Conservation (phyloP, 1,140 invertebrate species). For the Sycophila sp. region DNA sequence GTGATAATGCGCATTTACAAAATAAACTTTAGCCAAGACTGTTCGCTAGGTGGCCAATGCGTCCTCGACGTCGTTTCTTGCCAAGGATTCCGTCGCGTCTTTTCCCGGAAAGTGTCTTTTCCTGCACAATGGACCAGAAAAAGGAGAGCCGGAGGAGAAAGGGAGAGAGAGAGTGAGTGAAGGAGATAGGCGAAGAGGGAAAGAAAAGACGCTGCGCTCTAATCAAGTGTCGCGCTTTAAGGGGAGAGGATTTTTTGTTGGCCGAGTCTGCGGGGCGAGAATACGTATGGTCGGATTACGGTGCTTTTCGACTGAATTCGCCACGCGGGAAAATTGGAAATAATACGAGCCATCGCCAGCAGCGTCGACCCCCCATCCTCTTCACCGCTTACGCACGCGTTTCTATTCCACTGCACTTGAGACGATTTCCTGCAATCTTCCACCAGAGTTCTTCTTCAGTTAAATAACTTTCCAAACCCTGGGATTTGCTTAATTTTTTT, state of each 20-base stretch:
- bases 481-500: too few relatives aligned
- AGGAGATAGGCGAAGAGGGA: neutral
- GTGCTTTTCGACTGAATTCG: slow-evolving; percentile 19
- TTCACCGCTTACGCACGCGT: too few relatives aligned
- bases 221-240: slow-evolving; percentile 39
- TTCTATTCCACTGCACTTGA: slow-evolving; percentile 24
- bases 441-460: too few relatives aligned
- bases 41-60: too few relatives aligned
- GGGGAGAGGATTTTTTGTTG: too few relatives aligned
- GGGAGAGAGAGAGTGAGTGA: neutral
- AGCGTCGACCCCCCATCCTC: neutral
- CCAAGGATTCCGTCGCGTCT: neutral
- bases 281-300: slow-evolving; percentile 34
- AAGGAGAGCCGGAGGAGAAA: neutral
- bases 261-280: slow-evolving; percentile 1
- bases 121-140: neutral
- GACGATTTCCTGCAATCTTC: neutral
- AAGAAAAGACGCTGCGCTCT: slow-evolving; percentile 26
- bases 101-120: slow-evolving; percentile 7
- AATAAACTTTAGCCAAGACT: too few relatives aligned
- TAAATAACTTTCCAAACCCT: too few relatives aligned
- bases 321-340: slow-evolving; percentile 32
- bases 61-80: too few relatives aligned
- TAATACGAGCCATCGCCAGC: slow-evolving; percentile 4
- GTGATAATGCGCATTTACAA: too few relatives aligned